phyloP scores from a whole-genome alignment of 2,113 vertebrate genomes.

The Pollimyrus isidori region DNA sequence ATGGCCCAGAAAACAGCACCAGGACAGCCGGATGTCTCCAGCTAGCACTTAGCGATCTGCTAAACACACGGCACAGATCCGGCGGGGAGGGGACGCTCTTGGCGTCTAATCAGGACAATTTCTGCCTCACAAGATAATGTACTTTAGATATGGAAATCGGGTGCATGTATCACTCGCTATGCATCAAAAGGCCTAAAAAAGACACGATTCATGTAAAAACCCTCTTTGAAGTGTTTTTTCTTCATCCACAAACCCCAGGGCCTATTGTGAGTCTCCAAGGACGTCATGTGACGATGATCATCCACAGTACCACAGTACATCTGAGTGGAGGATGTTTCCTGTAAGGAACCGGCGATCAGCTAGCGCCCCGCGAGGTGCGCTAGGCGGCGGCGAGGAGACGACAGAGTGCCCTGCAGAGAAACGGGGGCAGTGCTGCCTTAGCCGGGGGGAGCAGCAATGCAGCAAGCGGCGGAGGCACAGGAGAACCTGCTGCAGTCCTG shows the following conservation, averaged over 20 bases:
- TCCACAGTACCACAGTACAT: not conserved
- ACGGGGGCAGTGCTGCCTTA: not conserved
- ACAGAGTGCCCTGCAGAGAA: not conserved
- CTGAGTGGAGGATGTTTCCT: not conserved
- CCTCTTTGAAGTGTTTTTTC: not conserved
- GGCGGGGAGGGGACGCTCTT: too few species aligned
- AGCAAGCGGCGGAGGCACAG: not conserved
- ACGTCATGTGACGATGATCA: not conserved
- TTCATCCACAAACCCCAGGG: not conserved
- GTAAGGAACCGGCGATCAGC: not conserved
- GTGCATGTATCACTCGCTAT: not conserved
- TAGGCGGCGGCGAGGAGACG: not conserved
- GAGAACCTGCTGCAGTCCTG: not conserved
- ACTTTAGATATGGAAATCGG: conserved; percentile 3
- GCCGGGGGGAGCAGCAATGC: not conserved
- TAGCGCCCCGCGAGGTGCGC: not conserved
- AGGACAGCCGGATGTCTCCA: not conserved
- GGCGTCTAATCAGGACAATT: not conserved
- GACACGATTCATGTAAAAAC: not conserved
- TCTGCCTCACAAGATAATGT: not conserved
- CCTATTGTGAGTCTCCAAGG: not conserved
- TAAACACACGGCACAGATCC: not conserved
- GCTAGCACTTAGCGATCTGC: not conserved
- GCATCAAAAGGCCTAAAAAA: not conserved
- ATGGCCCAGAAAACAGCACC: not conserved